Evolutionary conservation across 2,888 invertebrate species (phyloP).

Genomic region (Polyommatus iphigenia): DNA sequence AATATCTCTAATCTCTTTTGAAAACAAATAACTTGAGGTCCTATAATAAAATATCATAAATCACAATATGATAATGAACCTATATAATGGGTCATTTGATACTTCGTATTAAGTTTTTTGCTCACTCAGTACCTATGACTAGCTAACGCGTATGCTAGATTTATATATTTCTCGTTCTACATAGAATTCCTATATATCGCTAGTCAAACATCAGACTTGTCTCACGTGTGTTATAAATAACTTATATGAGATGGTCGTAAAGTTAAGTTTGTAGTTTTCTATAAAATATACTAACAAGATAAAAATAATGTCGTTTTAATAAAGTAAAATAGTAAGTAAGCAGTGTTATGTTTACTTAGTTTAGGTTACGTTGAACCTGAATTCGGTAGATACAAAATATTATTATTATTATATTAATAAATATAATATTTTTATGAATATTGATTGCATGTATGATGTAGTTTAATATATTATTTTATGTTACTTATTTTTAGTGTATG

Average conservation of each 20-base stretch:
- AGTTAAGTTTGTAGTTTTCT: not conserved
- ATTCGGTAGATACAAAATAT: too few species aligned
- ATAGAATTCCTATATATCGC: not conserved
- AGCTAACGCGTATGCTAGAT: not conserved
- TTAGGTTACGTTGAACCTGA: too few species aligned
- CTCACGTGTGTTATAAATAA: not conserved
- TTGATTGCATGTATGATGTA: too few species aligned
- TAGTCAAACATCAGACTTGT: not conserved
- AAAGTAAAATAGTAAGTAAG: not conserved
- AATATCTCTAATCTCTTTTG: too few species aligned
- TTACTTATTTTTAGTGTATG: too few species aligned
- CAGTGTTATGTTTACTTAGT: too few species aligned
- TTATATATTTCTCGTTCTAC: not conserved
- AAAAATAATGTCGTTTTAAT: not conserved
- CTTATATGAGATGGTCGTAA: not conserved
- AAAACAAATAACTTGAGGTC: too few species aligned
- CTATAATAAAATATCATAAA: too few species aligned
- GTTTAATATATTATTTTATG: too few species aligned
- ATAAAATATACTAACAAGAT: not conserved
- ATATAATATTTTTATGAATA: too few species aligned
- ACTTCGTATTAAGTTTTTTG: not conserved
- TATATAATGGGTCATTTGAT: not conserved
- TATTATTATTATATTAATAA: too few species aligned
- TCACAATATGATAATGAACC: too few species aligned
- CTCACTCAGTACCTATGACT: not conserved